Evolutionary conservation across 2,797 vertebrate species (phyloP).

Genomic region (Typhlichthys subterraneus): DNA sequence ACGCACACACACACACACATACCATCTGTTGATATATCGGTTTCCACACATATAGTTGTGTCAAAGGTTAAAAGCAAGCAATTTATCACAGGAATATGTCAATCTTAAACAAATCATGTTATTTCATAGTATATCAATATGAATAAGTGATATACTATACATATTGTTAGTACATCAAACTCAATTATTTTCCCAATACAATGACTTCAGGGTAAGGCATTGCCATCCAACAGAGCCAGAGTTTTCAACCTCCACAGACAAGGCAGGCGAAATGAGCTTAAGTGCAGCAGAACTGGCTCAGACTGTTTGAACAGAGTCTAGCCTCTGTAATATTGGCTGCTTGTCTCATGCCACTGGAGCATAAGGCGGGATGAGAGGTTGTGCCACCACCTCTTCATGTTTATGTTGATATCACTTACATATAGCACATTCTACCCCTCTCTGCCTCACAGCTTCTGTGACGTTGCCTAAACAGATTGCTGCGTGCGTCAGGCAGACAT

Average conservation of each 20-base stretch:
- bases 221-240: too few species aligned
- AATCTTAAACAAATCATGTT: slow-evolving; percentile 4
- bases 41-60: slow-evolving; percentile 30
- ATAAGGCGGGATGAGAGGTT: slow-evolving; percentile 21
- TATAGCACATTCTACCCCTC: too few species aligned
- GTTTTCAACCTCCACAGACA: slow-evolving; percentile 5
- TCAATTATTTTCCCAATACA: too few species aligned
- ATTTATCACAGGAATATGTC: slow-evolving; percentile 16
- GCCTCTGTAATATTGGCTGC: slow-evolving; percentile 3
- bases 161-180: too few species aligned
- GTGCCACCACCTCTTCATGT: slow-evolving; percentile 29
- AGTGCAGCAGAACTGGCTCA: slow-evolving; percentile 10
- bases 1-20: slow-evolving; percentile 4
- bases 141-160: too few species aligned
- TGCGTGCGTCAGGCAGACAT: background rate
- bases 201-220: too few species aligned
- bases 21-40: slow-evolving; percentile 34
- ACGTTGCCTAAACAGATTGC: slow-evolving; percentile 11
- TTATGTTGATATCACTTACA: slow-evolving; percentile 27
- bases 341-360: slow-evolving; percentile 4
- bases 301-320: slow-evolving; percentile 24
- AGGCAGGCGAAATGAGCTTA: slow-evolving; percentile 21
- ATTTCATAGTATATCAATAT: too few species aligned
- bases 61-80: slow-evolving; percentile 24
- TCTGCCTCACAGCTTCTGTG: background rate